Evolutionary conservation across 1,140 invertebrate genomes (phyloP).

Genomic region (Helicorthomorpha holstii): DNA sequence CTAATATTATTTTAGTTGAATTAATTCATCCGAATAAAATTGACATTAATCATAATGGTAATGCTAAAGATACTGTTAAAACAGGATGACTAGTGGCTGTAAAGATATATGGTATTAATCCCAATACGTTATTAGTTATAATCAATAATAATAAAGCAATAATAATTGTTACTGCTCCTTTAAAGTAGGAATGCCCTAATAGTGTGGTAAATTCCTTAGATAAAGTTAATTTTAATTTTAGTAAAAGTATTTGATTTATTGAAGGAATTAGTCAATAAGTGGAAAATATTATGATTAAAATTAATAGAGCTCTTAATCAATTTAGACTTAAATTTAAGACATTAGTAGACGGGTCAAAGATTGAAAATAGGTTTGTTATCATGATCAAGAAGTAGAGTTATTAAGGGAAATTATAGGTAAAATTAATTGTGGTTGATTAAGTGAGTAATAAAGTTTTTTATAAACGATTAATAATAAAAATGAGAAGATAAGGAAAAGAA

Average conservation of each 20-base stretch:
- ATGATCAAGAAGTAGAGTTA: constrained; percentile 11
- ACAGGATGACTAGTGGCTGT: constrained; percentile 38
- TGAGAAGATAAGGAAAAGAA: constrained; percentile 10
- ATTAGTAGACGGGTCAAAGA: constrained; percentile 19
- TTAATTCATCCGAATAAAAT: constrained; percentile 30
- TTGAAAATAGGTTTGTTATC: constrained; percentile 21
- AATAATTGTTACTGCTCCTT: constrained; percentile 22
- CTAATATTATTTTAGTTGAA: constrained; percentile 32
- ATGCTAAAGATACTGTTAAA: constrained; percentile 32
- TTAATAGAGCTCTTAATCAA: constrained; percentile 11
- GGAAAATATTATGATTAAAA: constrained; percentile 12
- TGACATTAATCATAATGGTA: constrained; percentile 39
- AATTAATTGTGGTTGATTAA: background rate
- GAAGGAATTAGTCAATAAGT: constrained; percentile 6
- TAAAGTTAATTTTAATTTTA: background rate
- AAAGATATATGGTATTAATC: constrained; percentile 48
- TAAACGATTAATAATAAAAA: background rate
- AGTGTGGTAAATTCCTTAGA: constrained; percentile 12
- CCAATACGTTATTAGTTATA: constrained; percentile 41
- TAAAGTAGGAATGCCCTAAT: constrained; percentile 8
- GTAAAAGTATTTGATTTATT: background rate
- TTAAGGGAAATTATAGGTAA: background rate
- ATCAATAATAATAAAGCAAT: constrained; percentile 26
- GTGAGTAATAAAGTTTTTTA: background rate
- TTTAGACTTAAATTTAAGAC: constrained; percentile 8